phyloP scores from a whole-genome alignment of 1,140 invertebrate genomes.

The Drosophila kurseongensis region DNA sequence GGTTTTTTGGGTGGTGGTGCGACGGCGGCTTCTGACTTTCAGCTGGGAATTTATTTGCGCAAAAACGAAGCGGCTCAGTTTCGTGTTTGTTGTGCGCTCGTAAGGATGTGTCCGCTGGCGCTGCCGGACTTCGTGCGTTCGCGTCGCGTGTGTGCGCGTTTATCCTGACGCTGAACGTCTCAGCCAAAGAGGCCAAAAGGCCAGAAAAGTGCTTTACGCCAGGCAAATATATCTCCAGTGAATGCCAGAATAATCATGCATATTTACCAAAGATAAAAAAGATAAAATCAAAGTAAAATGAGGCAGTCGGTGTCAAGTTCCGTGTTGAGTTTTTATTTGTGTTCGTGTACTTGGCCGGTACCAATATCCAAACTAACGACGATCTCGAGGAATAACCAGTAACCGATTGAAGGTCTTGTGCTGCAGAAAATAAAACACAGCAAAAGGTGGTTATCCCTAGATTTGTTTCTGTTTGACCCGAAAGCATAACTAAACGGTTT shows the following conservation, averaged over 20 bases:
- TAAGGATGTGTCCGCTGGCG: constrained; percentile 83
- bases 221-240: constrained; percentile 33
- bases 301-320: constrained; percentile 38
- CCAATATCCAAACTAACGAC: constrained; percentile 9
- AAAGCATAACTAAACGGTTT: constrained; percentile 43
- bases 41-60: constrained; percentile 76
- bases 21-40: constrained; percentile 23
- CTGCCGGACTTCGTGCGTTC: constrained; percentile 77
- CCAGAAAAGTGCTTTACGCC: constrained; percentile 28
- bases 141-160: constrained; percentile 79
- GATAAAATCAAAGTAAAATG: constrained; percentile 38
- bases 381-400: constrained; percentile 33
- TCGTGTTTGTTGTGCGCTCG: constrained; percentile 84
- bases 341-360: constrained; percentile 29
- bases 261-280: constrained; percentile 4
- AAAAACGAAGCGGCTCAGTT: constrained; percentile 81
- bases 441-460: constrained; percentile 50
- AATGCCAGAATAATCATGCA: constrained; percentile 25
- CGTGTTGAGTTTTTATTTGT: constrained; percentile 51
- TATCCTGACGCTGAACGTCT: constrained; percentile 61
- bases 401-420: constrained; percentile 15
- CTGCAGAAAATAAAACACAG: constrained; percentile 22
- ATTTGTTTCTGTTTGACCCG: constrained; percentile 19
- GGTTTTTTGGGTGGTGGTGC: constrained; percentile 14
- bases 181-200: constrained; percentile 42